phyloP scores from a whole-genome alignment of 2,113 vertebrate genomes.

The Taurulus bubalis region DNA sequence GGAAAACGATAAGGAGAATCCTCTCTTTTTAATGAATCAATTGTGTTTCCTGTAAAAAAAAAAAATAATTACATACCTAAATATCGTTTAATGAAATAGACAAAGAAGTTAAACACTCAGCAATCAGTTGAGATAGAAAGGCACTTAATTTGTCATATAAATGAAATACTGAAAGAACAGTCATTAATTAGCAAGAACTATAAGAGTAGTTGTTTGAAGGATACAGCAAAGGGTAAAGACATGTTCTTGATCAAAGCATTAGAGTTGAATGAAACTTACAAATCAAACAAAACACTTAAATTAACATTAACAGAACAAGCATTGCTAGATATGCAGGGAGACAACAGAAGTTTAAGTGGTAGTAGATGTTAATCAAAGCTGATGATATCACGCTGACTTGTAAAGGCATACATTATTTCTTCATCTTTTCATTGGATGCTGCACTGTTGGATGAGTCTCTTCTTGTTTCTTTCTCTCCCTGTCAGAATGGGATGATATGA shows the following conservation, averaged over 20 bases:
- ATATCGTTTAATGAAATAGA: constrained; percentile 82
- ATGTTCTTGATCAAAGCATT: constrained; percentile 60
- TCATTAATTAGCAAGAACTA: constrained; percentile 77
- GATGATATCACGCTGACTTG: constrained; percentile 2
- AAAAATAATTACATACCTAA: constrained; percentile 80
- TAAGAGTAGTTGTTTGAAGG: constrained; percentile 69
- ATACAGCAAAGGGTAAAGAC: constrained; percentile 67
- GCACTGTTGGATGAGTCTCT: neutral
- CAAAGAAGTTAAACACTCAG: constrained; percentile 80
- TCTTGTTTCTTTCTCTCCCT: constrained; percentile 23
- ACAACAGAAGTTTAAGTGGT: neutral
- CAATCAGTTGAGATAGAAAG: constrained; percentile 77
- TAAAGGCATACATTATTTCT: constrained; percentile 13
- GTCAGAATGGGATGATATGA: constrained; percentile 47
- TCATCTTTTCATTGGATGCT: constrained; percentile 7
- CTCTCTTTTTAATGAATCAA: constrained; percentile 85
- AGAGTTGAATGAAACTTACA: constrained; percentile 42
- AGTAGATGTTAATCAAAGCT: constrained; percentile 13
- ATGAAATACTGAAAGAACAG: constrained; percentile 73
- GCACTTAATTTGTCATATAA: constrained; percentile 77
- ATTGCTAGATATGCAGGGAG: neutral
- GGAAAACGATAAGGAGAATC: constrained; percentile 82
- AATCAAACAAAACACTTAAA: constrained; percentile 49
- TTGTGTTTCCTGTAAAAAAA: constrained; percentile 80
- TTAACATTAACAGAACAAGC: neutral